phyloP scores from a whole-genome alignment of 2,113 vertebrate species.

The Sinocyclocheilus grahami region DNA sequence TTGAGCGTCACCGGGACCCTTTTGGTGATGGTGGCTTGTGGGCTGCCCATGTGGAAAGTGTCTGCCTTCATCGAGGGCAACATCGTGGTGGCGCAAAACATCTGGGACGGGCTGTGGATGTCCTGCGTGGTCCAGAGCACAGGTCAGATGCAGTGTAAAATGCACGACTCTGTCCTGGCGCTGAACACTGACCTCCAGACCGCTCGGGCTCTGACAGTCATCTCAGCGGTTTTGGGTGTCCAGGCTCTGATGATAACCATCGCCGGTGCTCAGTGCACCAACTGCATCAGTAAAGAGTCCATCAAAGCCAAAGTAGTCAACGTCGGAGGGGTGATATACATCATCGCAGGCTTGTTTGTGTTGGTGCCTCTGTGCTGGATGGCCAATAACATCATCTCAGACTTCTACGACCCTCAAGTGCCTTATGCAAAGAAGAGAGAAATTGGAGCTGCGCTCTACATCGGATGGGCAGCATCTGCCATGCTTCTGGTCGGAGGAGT shows the following conservation, averaged over 20 bases:
- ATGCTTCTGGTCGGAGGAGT: slow-evolving; percentile 86
- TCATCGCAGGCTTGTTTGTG: slow-evolving; percentile 82
- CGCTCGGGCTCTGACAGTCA: slow-evolving; percentile 85
- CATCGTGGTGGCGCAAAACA: slow-evolving; percentile 88
- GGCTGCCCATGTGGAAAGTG: slow-evolving; percentile 92
- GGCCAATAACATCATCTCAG: slow-evolving; percentile 87
- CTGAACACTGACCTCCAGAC: slow-evolving; percentile 80
- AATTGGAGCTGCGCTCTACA: slow-evolving; percentile 90
- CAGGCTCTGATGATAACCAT: slow-evolving; percentile 83
- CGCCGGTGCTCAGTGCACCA: slow-evolving; percentile 90
- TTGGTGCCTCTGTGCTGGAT: slow-evolving; percentile 92
- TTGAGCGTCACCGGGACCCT: slow-evolving; percentile 83
- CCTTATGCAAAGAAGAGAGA: slow-evolving; percentile 83
- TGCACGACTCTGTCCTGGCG: slow-evolving; percentile 82
- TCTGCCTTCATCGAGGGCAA: slow-evolving; percentile 87
- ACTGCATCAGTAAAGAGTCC: slow-evolving; percentile 78
- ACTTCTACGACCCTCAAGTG: slow-evolving; percentile 84
- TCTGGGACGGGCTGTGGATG: slow-evolving; percentile 96
- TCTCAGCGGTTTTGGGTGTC: slow-evolving; percentile 84
- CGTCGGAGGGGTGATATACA: slow-evolving; percentile 82
- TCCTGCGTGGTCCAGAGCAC: slow-evolving; percentile 92
- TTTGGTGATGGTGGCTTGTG: slow-evolving; percentile 87
- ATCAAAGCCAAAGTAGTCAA: slow-evolving; percentile 81
- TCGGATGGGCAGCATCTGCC: slow-evolving; percentile 89
- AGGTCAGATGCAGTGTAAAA: slow-evolving; percentile 89